Base-by-base conservation (phyloP, 2,888 invertebrate species). In the Serrognathus titanus region DNA sequence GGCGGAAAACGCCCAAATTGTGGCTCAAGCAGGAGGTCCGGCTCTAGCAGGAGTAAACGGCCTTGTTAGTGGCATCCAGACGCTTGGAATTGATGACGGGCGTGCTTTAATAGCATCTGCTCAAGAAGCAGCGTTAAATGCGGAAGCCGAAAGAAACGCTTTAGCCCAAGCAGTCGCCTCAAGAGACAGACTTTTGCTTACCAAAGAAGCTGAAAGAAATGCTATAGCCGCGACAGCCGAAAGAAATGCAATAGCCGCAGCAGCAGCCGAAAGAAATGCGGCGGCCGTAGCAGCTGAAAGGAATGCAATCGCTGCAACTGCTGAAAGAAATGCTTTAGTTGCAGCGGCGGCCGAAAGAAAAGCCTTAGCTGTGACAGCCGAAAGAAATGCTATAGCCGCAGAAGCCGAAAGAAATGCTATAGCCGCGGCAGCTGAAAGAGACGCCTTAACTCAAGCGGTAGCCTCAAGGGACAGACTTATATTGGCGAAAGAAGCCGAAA, bases 401-500 rank as follows among this genome's bases (percentile, higher is more conserved):
- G 43, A 20, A 53, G 49, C 48, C 24, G 31, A 40, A 50, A 48
- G 12, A 5, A 47, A 53, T 10, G 46, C 48, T 3, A 36, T 37
- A 41, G 48, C 24, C 20, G 53, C 48, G 11, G 35, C 16, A 8
- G 53, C 31, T 13, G 45, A 45, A 39, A 43, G 9, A 31, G 55
- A 38, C 13, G 55, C 55, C 5, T 12, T 55, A 37, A 51, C 55
- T 20, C 12, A 43, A 16, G 12, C 48, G 4, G 48, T 13, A 2
- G 13, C 35, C 24, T 31, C 24, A 36, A 31, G 41, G 8, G 38
- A 48, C 5, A 20, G 49, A 3, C 49, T 39, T 49, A 24, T 38
- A 16, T 13, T 49, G 24, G 49, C 12, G 8, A 16, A 49, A 49
- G 37, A 49, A 51, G 51, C 51, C n/a, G 51, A 51, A 43, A 43